Evolutionary conservation across 2,797 vertebrate species (phyloP).

Genomic region (Acipenser oxyrinchus): DNA sequence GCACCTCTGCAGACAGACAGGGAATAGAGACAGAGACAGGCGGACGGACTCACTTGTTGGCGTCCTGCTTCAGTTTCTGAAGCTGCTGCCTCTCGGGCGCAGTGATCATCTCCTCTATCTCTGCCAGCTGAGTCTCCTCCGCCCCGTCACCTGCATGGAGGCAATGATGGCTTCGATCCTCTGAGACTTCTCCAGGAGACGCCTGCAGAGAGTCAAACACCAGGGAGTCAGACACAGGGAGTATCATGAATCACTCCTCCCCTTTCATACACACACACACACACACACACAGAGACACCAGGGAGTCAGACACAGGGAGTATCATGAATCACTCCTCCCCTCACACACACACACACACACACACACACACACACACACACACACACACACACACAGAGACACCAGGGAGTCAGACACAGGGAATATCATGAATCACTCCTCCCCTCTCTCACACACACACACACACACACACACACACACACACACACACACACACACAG

Average conservation of each 20-base stretch:
- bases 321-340: too few species aligned
- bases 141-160: constrained; percentile 86
- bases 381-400: too few species aligned
- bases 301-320: neutral
- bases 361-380: too few species aligned
- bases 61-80: constrained; percentile 71
- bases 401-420: neutral
- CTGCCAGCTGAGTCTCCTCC: constrained; percentile 75
- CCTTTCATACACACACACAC: too few species aligned
- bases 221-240: neutral
- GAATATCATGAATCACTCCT: neutral
- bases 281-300: neutral
- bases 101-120: constrained; percentile 95
- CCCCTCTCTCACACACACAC: too few species aligned
- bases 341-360: too few species aligned
- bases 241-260: neutral
- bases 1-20: neutral
- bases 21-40: constrained; percentile 4
- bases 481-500: too few species aligned
- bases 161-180: constrained; percentile 86
- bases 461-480: too few species aligned
- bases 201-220: constrained; percentile 45
- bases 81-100: constrained; percentile 83
- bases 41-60: constrained; percentile 74
- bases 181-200: constrained; percentile 88